These are phyloP conservation scores for Platysternon megacephalum DNA, from an alignment of 2,113 vertebrate species.

Conservation along the genomic window DNA sequence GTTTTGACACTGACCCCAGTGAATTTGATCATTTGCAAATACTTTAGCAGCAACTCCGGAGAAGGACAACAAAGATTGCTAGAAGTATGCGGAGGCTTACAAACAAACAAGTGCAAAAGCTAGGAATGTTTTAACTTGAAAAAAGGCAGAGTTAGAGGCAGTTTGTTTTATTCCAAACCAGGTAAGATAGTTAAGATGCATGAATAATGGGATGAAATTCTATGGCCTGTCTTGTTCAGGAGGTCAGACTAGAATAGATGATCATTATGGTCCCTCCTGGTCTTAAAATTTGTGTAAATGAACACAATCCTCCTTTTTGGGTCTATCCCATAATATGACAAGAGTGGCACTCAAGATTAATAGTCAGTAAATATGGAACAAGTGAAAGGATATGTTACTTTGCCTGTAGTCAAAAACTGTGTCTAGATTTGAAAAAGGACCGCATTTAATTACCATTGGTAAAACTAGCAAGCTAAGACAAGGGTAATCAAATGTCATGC, in stretches of 20 bases:
- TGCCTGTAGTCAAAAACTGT: not conserved
- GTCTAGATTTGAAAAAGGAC: not conserved
- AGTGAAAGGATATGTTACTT: not conserved
- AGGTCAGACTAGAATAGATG: fast-evolving
- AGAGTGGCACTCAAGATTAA: constrained; percentile 3
- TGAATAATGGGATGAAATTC: too few species aligned
- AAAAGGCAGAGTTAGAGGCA: not conserved
- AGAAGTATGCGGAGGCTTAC: not conserved
- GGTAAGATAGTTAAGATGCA: not conserved
- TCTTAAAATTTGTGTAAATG: not conserved
- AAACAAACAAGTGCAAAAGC: not conserved
- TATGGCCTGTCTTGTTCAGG: not conserved
- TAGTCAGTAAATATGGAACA: not conserved
- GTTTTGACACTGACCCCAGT: not conserved
- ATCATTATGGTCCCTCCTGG: not conserved
- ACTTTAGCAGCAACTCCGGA: fast-evolving
- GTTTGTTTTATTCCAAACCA: not conserved
- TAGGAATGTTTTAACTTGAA: not conserved
- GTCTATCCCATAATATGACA: not conserved
- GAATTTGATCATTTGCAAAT: not conserved
- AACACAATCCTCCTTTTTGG: not conserved
- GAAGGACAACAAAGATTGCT: not conserved
- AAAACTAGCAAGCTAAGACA: not conserved
- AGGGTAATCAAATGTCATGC: not conserved
- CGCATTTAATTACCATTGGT: not conserved